Conservation (phyloP, 2,797 vertebrate genomes). For the Silurus aristotelis region DNA sequence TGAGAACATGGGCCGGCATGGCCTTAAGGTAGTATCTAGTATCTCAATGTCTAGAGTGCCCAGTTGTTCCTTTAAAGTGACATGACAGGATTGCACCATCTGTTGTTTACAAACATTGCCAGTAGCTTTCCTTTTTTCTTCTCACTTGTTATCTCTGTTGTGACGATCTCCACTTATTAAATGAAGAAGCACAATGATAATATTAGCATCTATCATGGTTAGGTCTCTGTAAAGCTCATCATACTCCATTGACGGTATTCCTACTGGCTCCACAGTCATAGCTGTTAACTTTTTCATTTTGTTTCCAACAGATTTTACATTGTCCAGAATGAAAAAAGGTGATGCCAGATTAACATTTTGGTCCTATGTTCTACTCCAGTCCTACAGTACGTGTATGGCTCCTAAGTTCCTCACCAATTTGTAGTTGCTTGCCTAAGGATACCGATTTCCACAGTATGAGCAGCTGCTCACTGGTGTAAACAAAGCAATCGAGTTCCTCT, state of each 20-base stretch:
- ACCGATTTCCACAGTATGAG: neutral
- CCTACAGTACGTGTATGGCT: neutral
- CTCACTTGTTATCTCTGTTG: neutral
- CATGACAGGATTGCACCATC: conserved; percentile 21
- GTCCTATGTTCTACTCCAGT: neutral
- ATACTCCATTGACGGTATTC: neutral
- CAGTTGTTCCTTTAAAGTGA: conserved; percentile 21
- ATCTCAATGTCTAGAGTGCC: conserved; percentile 18
- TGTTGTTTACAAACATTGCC: conserved; percentile 14
- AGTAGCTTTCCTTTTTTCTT: neutral
- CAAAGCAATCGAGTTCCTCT: conserved; percentile 14
- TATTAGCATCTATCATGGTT: neutral
- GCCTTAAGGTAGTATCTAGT: conserved; percentile 16
- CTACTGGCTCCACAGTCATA: neutral
- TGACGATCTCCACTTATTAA: neutral
- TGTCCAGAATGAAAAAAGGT: neutral
- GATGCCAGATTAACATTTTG: neutral
- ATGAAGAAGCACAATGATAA: neutral
- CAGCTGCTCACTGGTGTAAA: conserved; percentile 29
- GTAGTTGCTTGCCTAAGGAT: conserved; percentile 17
- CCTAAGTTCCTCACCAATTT: neutral
- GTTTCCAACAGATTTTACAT: neutral
- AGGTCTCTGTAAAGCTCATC: neutral
- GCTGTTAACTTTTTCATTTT: neutral
- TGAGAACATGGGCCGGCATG: conserved; percentile 20